Percentiles rank a stretch among this genome's conserved stretches.
Conservation (phyloP, 1,140 invertebrate species). For the Eumeta japonica region DNA sequence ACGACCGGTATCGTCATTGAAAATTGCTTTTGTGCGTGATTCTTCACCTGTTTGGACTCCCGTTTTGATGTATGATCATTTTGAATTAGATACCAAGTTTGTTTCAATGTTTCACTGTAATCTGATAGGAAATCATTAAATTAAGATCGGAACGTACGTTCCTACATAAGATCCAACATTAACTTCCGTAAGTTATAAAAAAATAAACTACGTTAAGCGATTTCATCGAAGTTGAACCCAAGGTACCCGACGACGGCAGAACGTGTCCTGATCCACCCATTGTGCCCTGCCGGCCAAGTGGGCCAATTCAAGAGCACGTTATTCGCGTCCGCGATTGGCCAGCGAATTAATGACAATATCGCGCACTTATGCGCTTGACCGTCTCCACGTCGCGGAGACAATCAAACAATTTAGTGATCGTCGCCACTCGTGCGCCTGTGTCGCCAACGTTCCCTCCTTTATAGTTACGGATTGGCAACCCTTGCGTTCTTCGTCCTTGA, state of each 20-base stretch:
- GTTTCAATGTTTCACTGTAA: no score
- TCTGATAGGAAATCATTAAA: no score
- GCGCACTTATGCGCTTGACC: slow-evolving; percentile 44
- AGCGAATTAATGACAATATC: slow-evolving; percentile 46
- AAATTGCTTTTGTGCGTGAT: no score
- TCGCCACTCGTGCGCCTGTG: slow-evolving; percentile 12
- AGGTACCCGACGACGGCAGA: slow-evolving; percentile 18
- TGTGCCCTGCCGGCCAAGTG: slow-evolving; percentile 44
- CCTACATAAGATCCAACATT: no score
- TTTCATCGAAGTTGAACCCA: no score
- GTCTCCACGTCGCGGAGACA: slow-evolving; percentile 28
- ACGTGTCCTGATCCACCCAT: slow-evolving; percentile 31
- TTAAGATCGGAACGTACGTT: no score
- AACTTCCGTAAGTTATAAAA: no score
- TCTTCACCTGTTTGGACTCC: no score
- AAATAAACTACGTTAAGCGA: background rate
- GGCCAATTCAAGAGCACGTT: slow-evolving; percentile 29
- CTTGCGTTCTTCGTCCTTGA: background rate
- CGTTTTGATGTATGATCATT: no score
- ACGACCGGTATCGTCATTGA: no score
- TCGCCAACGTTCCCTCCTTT: background rate
- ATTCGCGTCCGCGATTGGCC: slow-evolving; percentile 33
- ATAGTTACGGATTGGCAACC: background rate
- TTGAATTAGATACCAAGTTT: no score
- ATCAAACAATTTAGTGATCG: slow-evolving; percentile 46